Evolutionary conservation across 1,140 invertebrate species (phyloP), one percentile per base, ranked within the genome.

Genomic region (Stegodyphus dumicola): DNA sequence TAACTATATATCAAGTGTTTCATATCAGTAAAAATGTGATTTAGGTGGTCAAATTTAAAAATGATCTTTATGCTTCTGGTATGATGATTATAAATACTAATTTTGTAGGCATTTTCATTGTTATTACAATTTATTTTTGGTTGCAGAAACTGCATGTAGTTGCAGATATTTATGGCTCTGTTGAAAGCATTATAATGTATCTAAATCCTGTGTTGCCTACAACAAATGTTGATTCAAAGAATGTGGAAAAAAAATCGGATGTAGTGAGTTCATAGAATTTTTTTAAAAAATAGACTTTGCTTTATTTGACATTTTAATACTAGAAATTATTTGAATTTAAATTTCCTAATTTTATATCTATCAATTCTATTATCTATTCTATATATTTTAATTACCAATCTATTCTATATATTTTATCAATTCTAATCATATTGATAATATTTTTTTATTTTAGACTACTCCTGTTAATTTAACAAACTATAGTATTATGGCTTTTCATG

Each of bases 111-210:
- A 33, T 33, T 33, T 33, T 33, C 33, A 33, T 33, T 33, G 18
- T 15, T 71, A n/a, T 54, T 56, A 5, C 48, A 13, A 67, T 13
- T 70, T 77, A 66, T 56, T 67, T 73, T 33, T 33, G 33, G 3
- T 52, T 91, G 15, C 90, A 94, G 93, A 93, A 93, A 91, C 93
- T 95, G 49, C 95, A 94, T 90, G 94, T 93, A 6, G 93, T 95
- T 2, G 92, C 95, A 70, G 95, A 96, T 88, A 89, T 96, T 11
- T 94, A 93, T 88, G 94, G 94, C 6, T 92, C 92, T n/a, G 93
- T 93, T 0, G 93, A 94, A 86, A 92, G 92, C 7, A 92, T 95
- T 0, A 92, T 83, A 56, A 53, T 75, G 5, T 48, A 73, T 60
- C 15, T 60, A 60, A 60, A 60, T 5, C 56, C 56, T 60, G 15